A percentile compares a stretch with the other conserved stretches of the same genome.
phyloP scores from a whole-genome alignment of 2,113 vertebrate genomes.

The Tachysurus vachellii region DNA sequence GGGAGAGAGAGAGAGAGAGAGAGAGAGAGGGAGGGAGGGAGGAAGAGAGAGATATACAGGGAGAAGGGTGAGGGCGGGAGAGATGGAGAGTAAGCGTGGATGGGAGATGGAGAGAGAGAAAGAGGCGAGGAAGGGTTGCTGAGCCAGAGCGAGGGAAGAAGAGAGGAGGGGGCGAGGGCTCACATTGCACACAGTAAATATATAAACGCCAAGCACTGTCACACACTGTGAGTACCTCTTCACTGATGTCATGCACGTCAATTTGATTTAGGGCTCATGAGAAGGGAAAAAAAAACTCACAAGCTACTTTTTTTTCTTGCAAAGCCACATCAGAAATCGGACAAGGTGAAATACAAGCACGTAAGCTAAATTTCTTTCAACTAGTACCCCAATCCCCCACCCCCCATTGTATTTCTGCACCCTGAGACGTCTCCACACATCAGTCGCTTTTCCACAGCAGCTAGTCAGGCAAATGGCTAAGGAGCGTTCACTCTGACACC shows the following conservation, averaged over 20 bases:
- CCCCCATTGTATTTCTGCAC: conserved; percentile 11
- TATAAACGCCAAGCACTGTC: conserved; percentile 57
- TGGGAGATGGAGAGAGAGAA: conserved; percentile 29
- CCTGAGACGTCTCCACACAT: conserved; percentile 41
- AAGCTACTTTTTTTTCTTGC: conserved; percentile 27
- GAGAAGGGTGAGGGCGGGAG: conserved; percentile 15
- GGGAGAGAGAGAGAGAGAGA: conserved; percentile 27
- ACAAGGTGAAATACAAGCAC: conserved; percentile 28
- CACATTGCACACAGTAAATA: conserved; percentile 55
- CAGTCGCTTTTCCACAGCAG: conserved; percentile 52
- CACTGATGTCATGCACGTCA: conserved; percentile 55
- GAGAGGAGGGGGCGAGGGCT: conserved; percentile 41
- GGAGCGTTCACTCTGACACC: conserved; percentile 39
- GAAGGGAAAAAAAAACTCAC: conserved; percentile 10
- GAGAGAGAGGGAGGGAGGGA: conserved; percentile 19
- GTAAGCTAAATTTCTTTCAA: conserved; percentile 7
- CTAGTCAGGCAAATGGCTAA: conserved; percentile 43
- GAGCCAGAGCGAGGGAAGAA: conserved; percentile 48
- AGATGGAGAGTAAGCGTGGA: conserved; percentile 15
- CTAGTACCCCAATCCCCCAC: neutral
- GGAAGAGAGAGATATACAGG: conserved; percentile 25
- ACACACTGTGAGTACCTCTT: conserved; percentile 58
- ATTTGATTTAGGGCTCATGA: conserved; percentile 50
- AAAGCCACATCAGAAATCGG: conserved; percentile 37
- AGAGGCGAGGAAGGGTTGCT: conserved; percentile 45